Conservation (phyloP, 2,797 vertebrate species). For the Morelia viridis region DNA sequence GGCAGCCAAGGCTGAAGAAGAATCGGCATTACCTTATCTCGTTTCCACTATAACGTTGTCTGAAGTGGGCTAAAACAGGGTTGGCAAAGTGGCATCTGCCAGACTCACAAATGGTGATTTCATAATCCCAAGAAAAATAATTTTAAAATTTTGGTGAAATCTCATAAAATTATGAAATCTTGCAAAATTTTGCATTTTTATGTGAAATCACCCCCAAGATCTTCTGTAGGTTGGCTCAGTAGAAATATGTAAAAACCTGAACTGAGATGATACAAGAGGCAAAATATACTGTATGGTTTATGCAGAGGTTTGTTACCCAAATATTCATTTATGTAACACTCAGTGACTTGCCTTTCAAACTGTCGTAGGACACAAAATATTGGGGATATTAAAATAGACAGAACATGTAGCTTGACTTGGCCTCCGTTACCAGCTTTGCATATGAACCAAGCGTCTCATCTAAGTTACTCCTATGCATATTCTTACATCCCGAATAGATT, state of each 20-base stretch:
- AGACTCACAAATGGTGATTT: too few relatives aligned
- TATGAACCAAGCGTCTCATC: not conserved
- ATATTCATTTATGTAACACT: not conserved
- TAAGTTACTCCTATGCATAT: not conserved
- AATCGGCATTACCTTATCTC: too few relatives aligned
- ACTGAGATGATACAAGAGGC: not conserved
- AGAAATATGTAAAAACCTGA: not conserved
- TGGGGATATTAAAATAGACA: not conserved
- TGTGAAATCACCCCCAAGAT: too few relatives aligned
- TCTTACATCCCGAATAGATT: not conserved
- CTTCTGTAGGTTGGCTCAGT: not conserved
- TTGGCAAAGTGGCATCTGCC: too few relatives aligned
- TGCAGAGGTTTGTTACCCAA: not conserved
- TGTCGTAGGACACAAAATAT: not conserved
- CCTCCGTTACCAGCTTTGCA: not conserved
- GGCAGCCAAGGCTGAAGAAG: too few relatives aligned
- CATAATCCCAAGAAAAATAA: too few relatives aligned
- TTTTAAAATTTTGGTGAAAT: too few relatives aligned
- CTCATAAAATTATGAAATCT: too few relatives aligned
- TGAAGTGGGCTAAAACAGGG: too few relatives aligned
- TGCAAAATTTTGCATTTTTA: too few relatives aligned
- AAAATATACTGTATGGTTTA: not conserved
- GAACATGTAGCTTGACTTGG: not conserved
- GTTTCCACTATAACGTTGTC: too few relatives aligned
- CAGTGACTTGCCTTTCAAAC: not conserved